These are phyloP conservation scores for Myathropa florea DNA, from an alignment of 2,888 invertebrate genomes.

Conservation along the genomic window DNA sequence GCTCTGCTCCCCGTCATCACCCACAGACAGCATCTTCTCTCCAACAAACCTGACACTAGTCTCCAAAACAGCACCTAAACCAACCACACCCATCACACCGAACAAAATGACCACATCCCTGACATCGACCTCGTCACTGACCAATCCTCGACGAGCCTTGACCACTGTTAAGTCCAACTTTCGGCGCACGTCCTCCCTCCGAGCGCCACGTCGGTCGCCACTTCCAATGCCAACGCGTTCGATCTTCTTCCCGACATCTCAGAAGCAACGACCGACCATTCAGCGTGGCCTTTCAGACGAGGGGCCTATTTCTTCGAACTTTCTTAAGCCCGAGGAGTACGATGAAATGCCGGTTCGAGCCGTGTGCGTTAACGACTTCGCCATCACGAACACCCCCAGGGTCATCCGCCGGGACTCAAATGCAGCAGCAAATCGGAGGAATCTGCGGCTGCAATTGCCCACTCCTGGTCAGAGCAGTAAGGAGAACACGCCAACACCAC, in stretches of 20 bases:
- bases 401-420: constrained; percentile 78
- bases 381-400: constrained; percentile 76
- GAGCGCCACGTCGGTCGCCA: constrained; percentile 78
- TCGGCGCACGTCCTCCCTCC: constrained; percentile 79
- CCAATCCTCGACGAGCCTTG: constrained; percentile 68
- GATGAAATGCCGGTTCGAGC: constrained; percentile 81
- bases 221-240: constrained; percentile 75
- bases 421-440: constrained; percentile 76
- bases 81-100: constrained; percentile 72
- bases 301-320: constrained; percentile 80
- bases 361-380: constrained; percentile 79
- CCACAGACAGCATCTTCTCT: constrained; percentile 76
- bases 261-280: constrained; percentile 79
- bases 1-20: constrained; percentile 86
- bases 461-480: constrained; percentile 6
- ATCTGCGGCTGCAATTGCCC: constrained; percentile 73
- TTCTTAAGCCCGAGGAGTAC: constrained; percentile 80
- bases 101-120: constrained; percentile 76
- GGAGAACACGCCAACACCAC: constrained; percentile 51
- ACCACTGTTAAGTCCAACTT: constrained; percentile 76
- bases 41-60: constrained; percentile 38
- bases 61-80: constrained; percentile 74
- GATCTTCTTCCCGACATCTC: constrained; percentile 75
- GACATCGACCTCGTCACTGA: constrained; percentile 73
- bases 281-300: constrained; percentile 80